These are phyloP conservation scores for Hippocampus comes DNA, from an alignment of 2,113 vertebrate genomes.

Conservation along the genomic window DNA sequence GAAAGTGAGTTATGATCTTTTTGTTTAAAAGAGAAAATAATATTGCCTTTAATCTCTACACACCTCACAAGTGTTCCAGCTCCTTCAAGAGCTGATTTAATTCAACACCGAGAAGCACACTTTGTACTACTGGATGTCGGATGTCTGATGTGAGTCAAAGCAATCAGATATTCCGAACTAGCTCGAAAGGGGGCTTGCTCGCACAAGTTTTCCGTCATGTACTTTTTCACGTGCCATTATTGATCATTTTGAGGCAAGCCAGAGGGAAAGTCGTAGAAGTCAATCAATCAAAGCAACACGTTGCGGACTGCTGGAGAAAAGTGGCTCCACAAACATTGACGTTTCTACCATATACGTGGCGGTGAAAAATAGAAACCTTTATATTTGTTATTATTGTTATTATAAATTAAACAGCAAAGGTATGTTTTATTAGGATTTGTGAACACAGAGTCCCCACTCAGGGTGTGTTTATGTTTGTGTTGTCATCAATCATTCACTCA, in stretches of 20 bases:
- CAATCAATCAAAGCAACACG: neutral
- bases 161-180: neutral
- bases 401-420: neutral
- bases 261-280: neutral
- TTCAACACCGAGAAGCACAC: neutral
- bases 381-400: neutral
- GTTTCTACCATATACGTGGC: neutral
- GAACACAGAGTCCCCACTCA: neutral
- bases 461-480: neutral
- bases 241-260: neutral
- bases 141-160: neutral
- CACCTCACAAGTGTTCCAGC: neutral
- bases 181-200: no score
- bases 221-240: neutral
- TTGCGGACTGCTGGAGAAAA: neutral
- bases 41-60: neutral
- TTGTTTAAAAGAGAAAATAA: constrained; percentile 9
- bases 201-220: neutral
- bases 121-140: neutral
- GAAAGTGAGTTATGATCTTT: neutral
- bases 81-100: neutral
- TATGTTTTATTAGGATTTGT: neutral
- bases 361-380: no score
- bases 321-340: neutral
- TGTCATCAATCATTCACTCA: neutral